Evolutionary conservation across 1,140 invertebrate species (phyloP), one percentile per base, ranked within the genome.

Genomic region (Radopholus similis): DNA sequence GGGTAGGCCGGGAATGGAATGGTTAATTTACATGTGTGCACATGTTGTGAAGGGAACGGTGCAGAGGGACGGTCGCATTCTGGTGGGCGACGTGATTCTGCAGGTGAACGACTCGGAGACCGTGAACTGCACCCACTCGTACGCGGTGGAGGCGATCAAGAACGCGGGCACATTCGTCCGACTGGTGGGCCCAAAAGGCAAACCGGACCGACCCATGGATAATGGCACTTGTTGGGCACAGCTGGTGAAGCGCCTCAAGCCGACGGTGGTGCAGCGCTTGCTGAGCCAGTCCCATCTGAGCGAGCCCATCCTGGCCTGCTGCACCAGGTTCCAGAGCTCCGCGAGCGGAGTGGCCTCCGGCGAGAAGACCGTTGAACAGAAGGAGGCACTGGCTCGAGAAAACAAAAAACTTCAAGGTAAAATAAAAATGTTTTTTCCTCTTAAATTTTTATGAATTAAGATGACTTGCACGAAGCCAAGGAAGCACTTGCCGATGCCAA

Each of bases 121-220:
- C 53, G 90, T 91, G 73, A 90, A 93, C 83, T 91, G 95, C 37
- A 90, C 91, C 44, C 95, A 98, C 84, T 89, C 91, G 23, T 86
- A 88, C 21, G 94, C 95, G 58, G 95, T 97, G 42, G 92, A 97
- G 77, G 93, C 93, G 13, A 87, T 98, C 62, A 97, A 97, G 85
- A 88, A 89, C 78, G 92, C 95, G 66, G 94, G 94, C 18, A 58
- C 62, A 30, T 59, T 73, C 26, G 76, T 78, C 37, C 53, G 68
- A 54, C 57, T 73, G 74, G 72, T 73, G 34, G 21, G 56, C n/a
- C n/a, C n/a, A n/a, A n/a, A n/a, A n/a, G n/a, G n/a, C n/a, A n/a
- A n/a, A n/a, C n/a, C n/a, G n/a, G n/a, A n/a, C n/a, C n/a, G n/a
- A n/a, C n/a, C n/a, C n/a, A n/a, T n/a, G n/a, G n/a, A n/a, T n/a